These are phyloP conservation scores for Sakesphorus luctuosus DNA, from an alignment of 2,113 vertebrate genomes.

Conservation along the genomic window DNA sequence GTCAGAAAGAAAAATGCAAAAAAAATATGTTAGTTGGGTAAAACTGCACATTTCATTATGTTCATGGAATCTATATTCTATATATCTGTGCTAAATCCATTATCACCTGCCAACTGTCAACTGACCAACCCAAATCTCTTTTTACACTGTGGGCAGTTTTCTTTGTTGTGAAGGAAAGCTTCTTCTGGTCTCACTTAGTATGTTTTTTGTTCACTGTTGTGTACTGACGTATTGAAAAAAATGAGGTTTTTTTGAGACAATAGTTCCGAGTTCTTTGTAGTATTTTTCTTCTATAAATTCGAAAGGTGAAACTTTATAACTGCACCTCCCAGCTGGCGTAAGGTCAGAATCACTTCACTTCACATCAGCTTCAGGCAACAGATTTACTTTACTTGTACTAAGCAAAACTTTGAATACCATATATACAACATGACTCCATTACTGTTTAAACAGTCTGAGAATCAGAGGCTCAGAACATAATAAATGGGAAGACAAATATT, in stretches of 20 bases:
- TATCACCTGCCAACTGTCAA: not conserved
- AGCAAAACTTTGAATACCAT: not conserved
- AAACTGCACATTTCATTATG: slow-evolving; percentile 15
- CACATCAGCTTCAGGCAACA: not conserved
- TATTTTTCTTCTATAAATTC: not conserved
- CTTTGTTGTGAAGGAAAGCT: not conserved
- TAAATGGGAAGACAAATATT: not conserved
- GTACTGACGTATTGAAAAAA: not conserved
- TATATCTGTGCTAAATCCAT: not conserved
- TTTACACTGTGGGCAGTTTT: not conserved
- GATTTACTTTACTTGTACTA: not conserved
- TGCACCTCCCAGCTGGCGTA: not conserved
- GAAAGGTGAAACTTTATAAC: not conserved
- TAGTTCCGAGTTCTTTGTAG: not conserved
- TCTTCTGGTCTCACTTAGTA: not conserved
- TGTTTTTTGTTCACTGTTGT: not conserved
- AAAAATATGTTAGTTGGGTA: not conserved
- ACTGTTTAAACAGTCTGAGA: not conserved
- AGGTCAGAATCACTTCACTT: not conserved
- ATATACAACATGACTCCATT: not conserved
- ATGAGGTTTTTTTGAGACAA: not conserved
- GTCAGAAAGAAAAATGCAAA: not conserved
- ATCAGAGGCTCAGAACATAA: not conserved
- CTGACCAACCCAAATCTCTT: not conserved
- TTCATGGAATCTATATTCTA: not conserved